These are phyloP conservation scores for Paradisaea rubra DNA, from an alignment of 2,113 vertebrate genomes.

Conservation along the genomic window DNA sequence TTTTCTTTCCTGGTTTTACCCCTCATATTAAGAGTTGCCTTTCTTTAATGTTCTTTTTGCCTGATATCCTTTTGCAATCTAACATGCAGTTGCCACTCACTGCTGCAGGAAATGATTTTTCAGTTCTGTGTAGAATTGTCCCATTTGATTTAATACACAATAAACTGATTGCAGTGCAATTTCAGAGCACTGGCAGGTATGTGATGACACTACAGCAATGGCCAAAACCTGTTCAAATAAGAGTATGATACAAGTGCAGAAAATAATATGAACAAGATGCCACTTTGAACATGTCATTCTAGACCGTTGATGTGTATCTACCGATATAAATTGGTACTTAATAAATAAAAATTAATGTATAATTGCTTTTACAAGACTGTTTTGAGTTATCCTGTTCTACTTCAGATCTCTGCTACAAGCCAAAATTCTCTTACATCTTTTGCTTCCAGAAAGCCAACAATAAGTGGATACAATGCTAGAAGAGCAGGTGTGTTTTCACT, in stretches of 20 bases:
- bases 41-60: background rate
- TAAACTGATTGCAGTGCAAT: background rate
- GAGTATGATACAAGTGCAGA: background rate
- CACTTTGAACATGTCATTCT: background rate
- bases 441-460: conserved; percentile 60
- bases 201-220: background rate
- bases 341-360: background rate
- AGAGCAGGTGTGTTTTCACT: conserved; percentile 81
- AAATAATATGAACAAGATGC: background rate
- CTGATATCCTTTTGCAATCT: background rate
- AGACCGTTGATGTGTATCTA: background rate
- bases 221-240: background rate
- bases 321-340: background rate
- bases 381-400: conserved; percentile 31
- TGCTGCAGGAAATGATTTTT: background rate
- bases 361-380: background rate
- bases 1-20: background rate
- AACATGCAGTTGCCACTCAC: background rate
- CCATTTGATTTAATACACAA: background rate
- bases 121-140: background rate
- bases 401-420: conserved; percentile 39
- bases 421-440: conserved; percentile 62
- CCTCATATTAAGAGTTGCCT: background rate
- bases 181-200: background rate
- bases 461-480: conserved; percentile 69